phyloP scores from a whole-genome alignment of 2,797 vertebrate species.

The Pseudochromis fuscus region DNA sequence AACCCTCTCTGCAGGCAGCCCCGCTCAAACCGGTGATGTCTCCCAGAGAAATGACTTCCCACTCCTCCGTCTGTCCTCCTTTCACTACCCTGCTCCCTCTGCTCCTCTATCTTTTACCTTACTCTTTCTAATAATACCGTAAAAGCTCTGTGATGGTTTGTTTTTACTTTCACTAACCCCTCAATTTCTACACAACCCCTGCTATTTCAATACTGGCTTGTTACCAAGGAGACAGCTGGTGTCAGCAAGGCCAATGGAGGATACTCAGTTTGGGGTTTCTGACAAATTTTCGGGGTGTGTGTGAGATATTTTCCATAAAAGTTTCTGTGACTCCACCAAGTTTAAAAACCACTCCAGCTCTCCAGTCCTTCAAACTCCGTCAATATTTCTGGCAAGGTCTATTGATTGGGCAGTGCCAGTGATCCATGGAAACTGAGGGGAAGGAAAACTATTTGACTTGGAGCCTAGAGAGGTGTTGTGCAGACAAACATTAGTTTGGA shows the following conservation, averaged over 20 bases:
- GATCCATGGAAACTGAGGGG: constrained; percentile 54
- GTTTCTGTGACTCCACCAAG: constrained; percentile 42
- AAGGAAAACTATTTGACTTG: constrained; percentile 49
- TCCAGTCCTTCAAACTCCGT: constrained; percentile 44
- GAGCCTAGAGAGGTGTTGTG: constrained; percentile 31
- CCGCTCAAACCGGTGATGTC: constrained; percentile 79
- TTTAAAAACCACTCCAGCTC: constrained; percentile 37
- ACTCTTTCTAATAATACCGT: constrained; percentile 47
- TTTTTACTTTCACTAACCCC: constrained; percentile 53
- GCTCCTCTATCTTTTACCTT: constrained; percentile 24
- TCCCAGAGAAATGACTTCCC: constrained; percentile 70
- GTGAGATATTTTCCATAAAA: constrained; percentile 28
- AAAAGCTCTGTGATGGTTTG: constrained; percentile 52
- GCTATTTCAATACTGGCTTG: constrained; percentile 43
- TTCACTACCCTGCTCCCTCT: constrained; percentile 25
- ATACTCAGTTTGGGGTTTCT: constrained; percentile 14
- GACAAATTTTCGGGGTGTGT: constrained; percentile 1
- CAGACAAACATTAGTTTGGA: constrained; percentile 34
- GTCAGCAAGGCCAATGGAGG: constrained; percentile 21
- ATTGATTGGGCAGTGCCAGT: constrained; percentile 50
- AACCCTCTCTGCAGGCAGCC: constrained; percentile 57
- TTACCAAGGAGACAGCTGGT: constrained; percentile 23
- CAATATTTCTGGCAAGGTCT: constrained; percentile 46
- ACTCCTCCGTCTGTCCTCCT: constrained; percentile 37
- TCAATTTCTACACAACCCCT: constrained; percentile 25